Conservation (phyloP, 2,113 vertebrate species). For the Neolamprologus sp. region DNA sequence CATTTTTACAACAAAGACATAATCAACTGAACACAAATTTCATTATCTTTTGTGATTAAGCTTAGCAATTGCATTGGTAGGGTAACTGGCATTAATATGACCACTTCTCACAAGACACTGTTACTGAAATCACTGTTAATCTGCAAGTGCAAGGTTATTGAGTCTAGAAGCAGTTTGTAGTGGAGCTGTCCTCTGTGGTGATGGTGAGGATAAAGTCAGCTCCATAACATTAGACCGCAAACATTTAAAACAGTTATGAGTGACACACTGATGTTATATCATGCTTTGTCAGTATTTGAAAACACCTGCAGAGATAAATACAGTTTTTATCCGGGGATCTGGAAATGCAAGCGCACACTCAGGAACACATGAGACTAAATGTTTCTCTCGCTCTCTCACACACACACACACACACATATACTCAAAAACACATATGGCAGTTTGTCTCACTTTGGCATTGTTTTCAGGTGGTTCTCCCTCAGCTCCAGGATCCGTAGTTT, state of each 20-base stretch:
- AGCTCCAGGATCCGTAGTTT: conserved; percentile 98
- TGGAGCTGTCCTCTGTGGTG: background rate
- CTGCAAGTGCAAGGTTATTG: background rate
- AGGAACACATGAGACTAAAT: background rate
- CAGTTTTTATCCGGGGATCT: background rate
- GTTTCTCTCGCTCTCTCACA: background rate
- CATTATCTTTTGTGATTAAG: background rate
- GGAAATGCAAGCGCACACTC: background rate
- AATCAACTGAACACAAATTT: background rate
- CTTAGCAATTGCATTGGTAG: background rate
- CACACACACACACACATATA: background rate
- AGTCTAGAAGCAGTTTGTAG: background rate
- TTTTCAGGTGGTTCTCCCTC: conserved; percentile 98
- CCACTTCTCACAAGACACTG: background rate
- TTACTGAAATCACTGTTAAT: background rate
- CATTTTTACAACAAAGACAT: background rate
- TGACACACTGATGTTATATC: background rate
- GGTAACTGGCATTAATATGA: background rate
- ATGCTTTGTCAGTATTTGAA: background rate
- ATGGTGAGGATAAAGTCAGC: background rate
- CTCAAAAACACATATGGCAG: background rate
- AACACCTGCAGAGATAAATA: conserved; percentile 8
- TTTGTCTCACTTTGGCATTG: conserved; percentile 95
- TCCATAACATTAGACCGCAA: background rate
- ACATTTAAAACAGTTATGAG: background rate